A percentile compares a stretch with the other conserved stretches of the same genome.
Evolutionary conservation across 1,140 invertebrate species (phyloP).

Genomic region (Drosophila sulfurigaster): DNA sequence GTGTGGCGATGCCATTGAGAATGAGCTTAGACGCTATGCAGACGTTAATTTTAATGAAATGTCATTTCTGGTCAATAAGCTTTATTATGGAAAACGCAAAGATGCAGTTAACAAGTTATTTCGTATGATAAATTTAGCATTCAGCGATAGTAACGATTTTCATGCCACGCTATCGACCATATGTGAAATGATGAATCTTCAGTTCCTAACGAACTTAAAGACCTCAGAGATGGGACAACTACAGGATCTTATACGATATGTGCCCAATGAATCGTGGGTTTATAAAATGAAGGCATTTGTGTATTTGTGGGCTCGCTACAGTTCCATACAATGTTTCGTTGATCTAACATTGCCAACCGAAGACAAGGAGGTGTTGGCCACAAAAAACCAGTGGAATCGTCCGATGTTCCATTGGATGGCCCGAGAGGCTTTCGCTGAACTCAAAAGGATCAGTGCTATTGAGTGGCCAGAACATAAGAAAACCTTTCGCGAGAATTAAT

Average conservation of each 20-base stretch:
- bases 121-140: neutral
- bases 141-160: conserved; percentile 39
- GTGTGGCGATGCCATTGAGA: conserved; percentile 36
- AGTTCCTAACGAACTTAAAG: conserved; percentile 29
- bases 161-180: conserved; percentile 28
- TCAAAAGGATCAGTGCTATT: conserved; percentile 28
- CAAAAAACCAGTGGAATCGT: conserved; percentile 31
- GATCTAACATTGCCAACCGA: neutral
- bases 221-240: neutral
- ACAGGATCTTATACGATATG: conserved; percentile 49
- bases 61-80: neutral
- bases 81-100: neutral
- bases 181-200: conserved; percentile 32
- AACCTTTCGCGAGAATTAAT: too few relatives aligned
- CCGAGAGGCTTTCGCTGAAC: conserved; percentile 53
- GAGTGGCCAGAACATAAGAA: conserved; percentile 27
- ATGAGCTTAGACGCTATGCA: conserved; percentile 31
- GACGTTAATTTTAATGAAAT: conserved; percentile 25
- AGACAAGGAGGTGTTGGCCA: neutral
- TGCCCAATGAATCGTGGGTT: conserved; percentile 59
- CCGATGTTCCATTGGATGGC: conserved; percentile 64
- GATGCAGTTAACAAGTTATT: neutral
- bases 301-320: conserved; percentile 53
- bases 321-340: neutral
- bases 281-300: conserved; percentile 57